These are phyloP conservation scores for Glyphotaelius pellucidus DNA, from an alignment of 2,888 invertebrate species.

Conservation along the genomic window DNA sequence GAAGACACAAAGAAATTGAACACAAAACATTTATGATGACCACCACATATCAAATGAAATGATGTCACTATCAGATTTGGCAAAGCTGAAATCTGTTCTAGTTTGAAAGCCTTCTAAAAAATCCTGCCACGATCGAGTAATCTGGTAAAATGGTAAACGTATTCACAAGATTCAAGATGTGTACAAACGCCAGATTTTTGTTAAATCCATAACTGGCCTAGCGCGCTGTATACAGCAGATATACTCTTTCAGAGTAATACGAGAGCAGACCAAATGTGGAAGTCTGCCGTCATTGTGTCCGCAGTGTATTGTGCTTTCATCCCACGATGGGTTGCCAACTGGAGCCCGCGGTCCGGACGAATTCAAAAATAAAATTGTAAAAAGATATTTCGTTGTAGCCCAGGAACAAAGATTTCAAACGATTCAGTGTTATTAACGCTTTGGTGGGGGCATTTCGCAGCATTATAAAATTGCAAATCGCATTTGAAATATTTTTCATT, in stretches of 20 bases:
- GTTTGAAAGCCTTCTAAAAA: not conserved
- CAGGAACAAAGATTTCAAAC: too few relatives aligned
- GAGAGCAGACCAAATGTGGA: constrained; percentile 43
- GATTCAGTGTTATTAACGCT: too few relatives aligned
- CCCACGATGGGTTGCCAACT: constrained; percentile 32
- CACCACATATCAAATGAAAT: not conserved
- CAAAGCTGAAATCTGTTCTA: not conserved
- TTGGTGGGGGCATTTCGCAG: too few relatives aligned
- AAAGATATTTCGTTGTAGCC: too few relatives aligned
- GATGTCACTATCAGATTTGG: not conserved
- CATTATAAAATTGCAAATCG: too few relatives aligned
- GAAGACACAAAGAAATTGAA: not conserved
- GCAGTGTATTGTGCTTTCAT: constrained; percentile 19
- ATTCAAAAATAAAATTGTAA: not conserved
- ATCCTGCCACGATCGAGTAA: not conserved
- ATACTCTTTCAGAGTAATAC: not conserved
- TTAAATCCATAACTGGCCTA: not conserved
- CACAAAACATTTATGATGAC: not conserved
- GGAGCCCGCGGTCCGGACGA: not conserved
- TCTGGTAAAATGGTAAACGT: not conserved
- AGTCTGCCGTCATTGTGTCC: constrained; percentile 37
- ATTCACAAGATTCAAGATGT: not conserved
- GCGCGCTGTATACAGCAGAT: not conserved
- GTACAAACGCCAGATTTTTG: not conserved
- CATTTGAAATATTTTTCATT: too few relatives aligned